phyloP scores from a whole-genome alignment of 1,140 invertebrate genomes.

The Drosophila watanabei region DNA sequence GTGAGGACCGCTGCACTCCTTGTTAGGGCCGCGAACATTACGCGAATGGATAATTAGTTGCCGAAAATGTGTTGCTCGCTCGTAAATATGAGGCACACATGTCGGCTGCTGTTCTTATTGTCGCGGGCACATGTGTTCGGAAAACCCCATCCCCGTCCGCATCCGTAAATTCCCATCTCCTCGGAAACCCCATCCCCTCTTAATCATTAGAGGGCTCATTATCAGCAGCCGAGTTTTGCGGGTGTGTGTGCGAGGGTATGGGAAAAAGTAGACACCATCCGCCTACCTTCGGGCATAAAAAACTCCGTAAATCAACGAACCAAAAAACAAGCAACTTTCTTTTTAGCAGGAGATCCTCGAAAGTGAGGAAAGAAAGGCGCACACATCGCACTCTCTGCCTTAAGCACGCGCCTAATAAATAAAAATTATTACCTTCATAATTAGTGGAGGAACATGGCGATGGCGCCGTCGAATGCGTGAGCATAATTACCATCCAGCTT shows the following conservation, averaged over 20 bases:
- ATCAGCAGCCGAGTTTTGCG: slow-evolving; percentile 61
- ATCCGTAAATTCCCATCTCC: slow-evolving; percentile 19
- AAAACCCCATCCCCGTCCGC: slow-evolving; percentile 5
- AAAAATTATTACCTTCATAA: slow-evolving; percentile 85
- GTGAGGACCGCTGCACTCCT: slow-evolving; percentile 2
- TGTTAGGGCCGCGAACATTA: slow-evolving; percentile 75
- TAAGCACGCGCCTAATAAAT: slow-evolving; percentile 83
- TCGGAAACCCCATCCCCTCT: slow-evolving; percentile 30
- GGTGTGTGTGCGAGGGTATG: slow-evolving; percentile 35
- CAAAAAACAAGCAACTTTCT: slow-evolving; percentile 57
- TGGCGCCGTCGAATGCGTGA: slow-evolving; percentile 71
- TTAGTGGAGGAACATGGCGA: slow-evolving; percentile 80
- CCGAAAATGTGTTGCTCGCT: slow-evolving; percentile 81
- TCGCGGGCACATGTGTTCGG: slow-evolving; percentile 56
- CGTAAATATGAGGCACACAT: slow-evolving; percentile 84
- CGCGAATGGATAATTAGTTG: slow-evolving; percentile 85
- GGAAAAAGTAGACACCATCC: slow-evolving; percentile 15
- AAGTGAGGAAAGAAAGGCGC: slow-evolving; percentile 41
- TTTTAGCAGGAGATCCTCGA: slow-evolving; percentile 40
- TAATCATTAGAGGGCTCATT: slow-evolving; percentile 81
- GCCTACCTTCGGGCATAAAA: slow-evolving; percentile 24
- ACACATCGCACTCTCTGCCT: slow-evolving; percentile 63
- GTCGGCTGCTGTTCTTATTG: slow-evolving; percentile 50
- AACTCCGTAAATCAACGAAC: slow-evolving; percentile 71
- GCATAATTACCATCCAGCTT: slow-evolving; percentile 79